These are phyloP conservation scores for Tympanuchus pallidicinctus DNA, from an alignment of 2,113 vertebrate genomes.

Conservation along the genomic window DNA sequence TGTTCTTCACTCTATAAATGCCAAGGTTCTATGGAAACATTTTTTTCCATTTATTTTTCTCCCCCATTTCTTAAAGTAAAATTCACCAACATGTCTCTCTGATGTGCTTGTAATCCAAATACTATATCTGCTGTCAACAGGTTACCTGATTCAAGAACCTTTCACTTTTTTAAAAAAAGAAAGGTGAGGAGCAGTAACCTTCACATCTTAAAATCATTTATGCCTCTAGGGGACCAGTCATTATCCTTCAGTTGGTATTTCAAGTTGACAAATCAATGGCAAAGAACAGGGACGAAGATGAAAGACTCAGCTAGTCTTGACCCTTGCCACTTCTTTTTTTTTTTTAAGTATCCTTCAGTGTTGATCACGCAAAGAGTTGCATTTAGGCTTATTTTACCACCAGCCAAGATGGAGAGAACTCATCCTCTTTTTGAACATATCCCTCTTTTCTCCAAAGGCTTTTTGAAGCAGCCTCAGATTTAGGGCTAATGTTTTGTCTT, in stretches of 20 bases:
- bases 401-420: slow-evolving; percentile 57
- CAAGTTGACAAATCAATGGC: slow-evolving; percentile 57
- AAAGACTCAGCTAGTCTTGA: slow-evolving; percentile 64
- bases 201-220: slow-evolving; percentile 52
- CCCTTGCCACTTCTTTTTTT: slow-evolving; percentile 60
- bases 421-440: slow-evolving; percentile 48
- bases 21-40: neutral
- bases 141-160: slow-evolving; percentile 14
- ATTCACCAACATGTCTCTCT: neutral
- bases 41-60: slow-evolving; percentile 15
- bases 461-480: slow-evolving; percentile 44
- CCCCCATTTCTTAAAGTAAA: slow-evolving; percentile 14
- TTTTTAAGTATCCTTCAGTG: slow-evolving; percentile 49
- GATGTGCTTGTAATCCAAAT: slow-evolving; percentile 22
- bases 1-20: neutral
- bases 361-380: slow-evolving; percentile 61
- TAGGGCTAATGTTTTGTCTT: slow-evolving; percentile 61
- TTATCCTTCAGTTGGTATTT: slow-evolving; percentile 60
- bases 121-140: slow-evolving; percentile 25
- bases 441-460: slow-evolving; percentile 59
- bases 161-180: neutral
- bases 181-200: slow-evolving; percentile 24
- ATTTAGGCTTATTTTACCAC: slow-evolving; percentile 57
- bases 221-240: slow-evolving; percentile 30
- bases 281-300: slow-evolving; percentile 64